phyloP scores from a whole-genome alignment of 2,113 vertebrate species.

The Elephantulus edwardii region DNA sequence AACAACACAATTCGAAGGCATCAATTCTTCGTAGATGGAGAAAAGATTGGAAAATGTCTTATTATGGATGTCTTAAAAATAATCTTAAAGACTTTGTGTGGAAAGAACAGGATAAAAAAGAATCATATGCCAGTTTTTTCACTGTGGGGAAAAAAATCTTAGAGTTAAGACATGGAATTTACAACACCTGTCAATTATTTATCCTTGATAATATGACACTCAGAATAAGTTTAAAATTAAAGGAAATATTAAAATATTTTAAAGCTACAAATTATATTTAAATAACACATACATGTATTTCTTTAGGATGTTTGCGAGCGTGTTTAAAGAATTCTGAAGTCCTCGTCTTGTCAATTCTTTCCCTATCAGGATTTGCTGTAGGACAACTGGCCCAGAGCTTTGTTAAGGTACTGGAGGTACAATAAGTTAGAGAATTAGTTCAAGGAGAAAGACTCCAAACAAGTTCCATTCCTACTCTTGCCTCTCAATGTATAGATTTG shows the following conservation, averaged over 20 bases:
- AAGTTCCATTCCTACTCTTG: background rate
- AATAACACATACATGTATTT: constrained; percentile 35
- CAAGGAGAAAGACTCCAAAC: background rate
- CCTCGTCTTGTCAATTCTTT: constrained; percentile 59
- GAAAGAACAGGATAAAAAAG: too few relatives aligned
- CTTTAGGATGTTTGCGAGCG: constrained; percentile 61
- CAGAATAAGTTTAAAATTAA: constrained; percentile 1
- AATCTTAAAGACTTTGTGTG: too few relatives aligned
- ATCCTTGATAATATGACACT: background rate
- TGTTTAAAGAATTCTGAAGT: constrained; percentile 64
- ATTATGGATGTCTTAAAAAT: background rate
- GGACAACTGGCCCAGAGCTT: constrained; percentile 63
- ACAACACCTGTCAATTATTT: background rate
- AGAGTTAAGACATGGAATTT: background rate
- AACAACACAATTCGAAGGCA: too few relatives aligned
- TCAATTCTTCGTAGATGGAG: too few relatives aligned
- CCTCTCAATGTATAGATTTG: background rate
- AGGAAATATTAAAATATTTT: background rate
- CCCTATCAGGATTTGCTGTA: constrained; percentile 51
- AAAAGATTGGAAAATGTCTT: background rate
- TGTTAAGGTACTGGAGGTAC: constrained; percentile 51
- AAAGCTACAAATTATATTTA: background rate
- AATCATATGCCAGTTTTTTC: too few relatives aligned
- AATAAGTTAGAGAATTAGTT: background rate
- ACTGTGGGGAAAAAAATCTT: background rate